These are phyloP conservation scores for Nemotelus nigrinus DNA, from an alignment of 2,888 invertebrate genomes.

Conservation along the genomic window DNA sequence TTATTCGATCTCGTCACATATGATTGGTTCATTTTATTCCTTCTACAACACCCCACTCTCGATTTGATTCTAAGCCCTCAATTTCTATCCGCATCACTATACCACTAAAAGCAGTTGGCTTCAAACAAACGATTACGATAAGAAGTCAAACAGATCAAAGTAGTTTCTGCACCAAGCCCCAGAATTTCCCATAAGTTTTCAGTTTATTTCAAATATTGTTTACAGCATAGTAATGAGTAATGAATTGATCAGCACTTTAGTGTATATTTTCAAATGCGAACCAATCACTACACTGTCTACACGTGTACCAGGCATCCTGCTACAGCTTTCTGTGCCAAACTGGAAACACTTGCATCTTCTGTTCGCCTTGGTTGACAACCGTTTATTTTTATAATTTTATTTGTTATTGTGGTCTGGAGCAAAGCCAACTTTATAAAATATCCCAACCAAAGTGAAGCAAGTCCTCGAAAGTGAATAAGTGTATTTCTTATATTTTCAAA, in stretches of 20 bases:
- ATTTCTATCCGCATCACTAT: neutral
- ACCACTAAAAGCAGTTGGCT: constrained; percentile 5
- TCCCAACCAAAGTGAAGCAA: too few species aligned
- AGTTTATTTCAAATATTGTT: too few species aligned
- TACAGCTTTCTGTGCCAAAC: constrained; percentile 24
- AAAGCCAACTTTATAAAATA: too few species aligned
- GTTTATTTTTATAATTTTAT: too few species aligned
- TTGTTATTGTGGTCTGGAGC: too few species aligned
- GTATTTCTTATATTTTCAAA: too few species aligned
- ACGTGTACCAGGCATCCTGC: neutral
- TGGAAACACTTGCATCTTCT: too few species aligned
- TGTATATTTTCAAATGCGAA: constrained; percentile 42
- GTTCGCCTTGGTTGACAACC: too few species aligned
- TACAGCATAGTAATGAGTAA: neutral
- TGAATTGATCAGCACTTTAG: constrained; percentile 46
- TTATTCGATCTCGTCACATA: constrained; percentile 7
- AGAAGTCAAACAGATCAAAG: neutral
- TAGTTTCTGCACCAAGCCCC: too few species aligned
- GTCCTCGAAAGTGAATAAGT: too few species aligned
- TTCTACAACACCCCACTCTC: constrained; percentile 14
- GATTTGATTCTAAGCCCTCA: neutral
- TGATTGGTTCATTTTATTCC: constrained; percentile 32
- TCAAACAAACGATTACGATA: constrained; percentile 13
- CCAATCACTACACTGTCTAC: constrained; percentile 23
- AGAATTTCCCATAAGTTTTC: too few species aligned